A percentile compares a stretch with the other conserved stretches of the same genome.
phyloP scores from a whole-genome alignment of 2,113 vertebrate species.

The Potamarius usumacintae region DNA sequence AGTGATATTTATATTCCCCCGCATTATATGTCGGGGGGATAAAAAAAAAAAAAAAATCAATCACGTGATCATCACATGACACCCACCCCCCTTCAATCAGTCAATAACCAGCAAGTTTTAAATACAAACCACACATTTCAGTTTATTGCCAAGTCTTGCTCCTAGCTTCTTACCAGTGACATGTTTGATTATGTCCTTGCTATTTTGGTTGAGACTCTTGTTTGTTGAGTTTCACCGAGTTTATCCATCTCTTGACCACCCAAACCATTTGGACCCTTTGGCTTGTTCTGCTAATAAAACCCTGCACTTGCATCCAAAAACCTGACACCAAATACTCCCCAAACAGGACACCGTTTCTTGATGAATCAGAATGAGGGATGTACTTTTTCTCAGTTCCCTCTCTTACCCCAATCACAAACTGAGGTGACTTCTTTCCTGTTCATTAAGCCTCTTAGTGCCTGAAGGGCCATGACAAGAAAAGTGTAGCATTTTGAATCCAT shows the following conservation, averaged over 20 bases:
- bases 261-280: neutral
- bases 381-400: neutral
- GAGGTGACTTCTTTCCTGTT: neutral
- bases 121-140: neutral
- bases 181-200: neutral
- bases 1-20: no score
- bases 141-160: neutral
- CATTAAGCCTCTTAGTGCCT: neutral
- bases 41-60: neutral
- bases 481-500: neutral
- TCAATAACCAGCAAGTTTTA: neutral
- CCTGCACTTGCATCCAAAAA: neutral
- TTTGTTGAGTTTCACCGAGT: neutral
- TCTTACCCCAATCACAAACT: neutral
- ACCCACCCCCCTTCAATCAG: neutral
- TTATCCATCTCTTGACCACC: neutral
- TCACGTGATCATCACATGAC: neutral
- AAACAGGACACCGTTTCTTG: neutral
- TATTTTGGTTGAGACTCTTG: neutral
- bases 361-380: neutral
- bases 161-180: neutral
- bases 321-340: neutral
- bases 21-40: no score
- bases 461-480: neutral
- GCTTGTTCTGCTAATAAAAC: neutral